Conservation (phyloP, 2,113 vertebrate genomes). For the Porphyrio hochstetteri region DNA sequence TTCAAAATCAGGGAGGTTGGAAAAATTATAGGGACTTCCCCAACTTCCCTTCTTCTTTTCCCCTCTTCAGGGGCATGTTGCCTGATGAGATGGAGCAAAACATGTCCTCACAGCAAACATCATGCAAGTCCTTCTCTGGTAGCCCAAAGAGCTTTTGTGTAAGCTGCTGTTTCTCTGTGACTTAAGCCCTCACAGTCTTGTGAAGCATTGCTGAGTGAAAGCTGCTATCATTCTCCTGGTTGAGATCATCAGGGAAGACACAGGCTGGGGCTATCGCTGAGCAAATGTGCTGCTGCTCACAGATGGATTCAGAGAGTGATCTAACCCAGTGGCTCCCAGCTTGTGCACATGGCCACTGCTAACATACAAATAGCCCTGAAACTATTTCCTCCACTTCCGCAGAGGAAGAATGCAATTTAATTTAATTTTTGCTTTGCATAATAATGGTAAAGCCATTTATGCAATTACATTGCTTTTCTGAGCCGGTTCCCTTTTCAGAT, state of each 20-base stretch:
- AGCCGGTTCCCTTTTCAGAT: neutral
- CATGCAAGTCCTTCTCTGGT: neutral
- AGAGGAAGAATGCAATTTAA: neutral
- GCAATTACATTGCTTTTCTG: neutral
- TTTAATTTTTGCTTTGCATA: neutral
- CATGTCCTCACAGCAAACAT: neutral
- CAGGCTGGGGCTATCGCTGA: neutral
- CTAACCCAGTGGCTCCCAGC: neutral
- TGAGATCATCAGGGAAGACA: neutral
- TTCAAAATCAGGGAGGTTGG: neutral
- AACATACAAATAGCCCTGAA: neutral
- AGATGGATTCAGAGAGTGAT: neutral
- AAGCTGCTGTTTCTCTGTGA: neutral
- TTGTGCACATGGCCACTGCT: neutral
- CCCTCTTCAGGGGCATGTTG: fast-evolving
- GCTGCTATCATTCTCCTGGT: fast-evolving
- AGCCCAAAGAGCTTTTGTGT: neutral
- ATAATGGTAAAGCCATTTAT: neutral
- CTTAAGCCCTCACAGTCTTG: neutral
- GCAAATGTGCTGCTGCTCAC: neutral
- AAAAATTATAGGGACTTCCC: neutral
- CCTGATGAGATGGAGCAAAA: neutral
- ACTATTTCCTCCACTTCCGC: neutral
- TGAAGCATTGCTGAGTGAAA: neutral
- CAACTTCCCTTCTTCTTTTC: neutral